Evolutionary conservation across 2,888 invertebrate genomes (phyloP).

Genomic region (Ariolimax columbianus): DNA sequence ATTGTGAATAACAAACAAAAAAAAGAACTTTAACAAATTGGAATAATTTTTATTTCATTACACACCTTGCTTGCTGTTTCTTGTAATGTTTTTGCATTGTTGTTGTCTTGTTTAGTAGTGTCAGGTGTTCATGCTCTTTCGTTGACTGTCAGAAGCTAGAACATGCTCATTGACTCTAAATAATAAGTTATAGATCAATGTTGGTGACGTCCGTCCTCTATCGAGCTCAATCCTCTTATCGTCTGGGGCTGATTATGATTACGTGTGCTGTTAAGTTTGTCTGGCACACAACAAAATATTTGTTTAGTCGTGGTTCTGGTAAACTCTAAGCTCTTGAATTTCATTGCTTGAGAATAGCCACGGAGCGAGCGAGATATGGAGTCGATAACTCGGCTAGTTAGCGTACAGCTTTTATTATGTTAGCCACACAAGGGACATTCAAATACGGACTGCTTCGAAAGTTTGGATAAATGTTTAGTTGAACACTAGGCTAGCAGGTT

Average conservation of each 20-base stretch:
- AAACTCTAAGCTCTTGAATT: background rate
- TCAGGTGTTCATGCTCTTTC: background rate
- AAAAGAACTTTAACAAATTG: too few relatives aligned
- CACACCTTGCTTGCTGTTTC: too few relatives aligned
- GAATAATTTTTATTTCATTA: too few relatives aligned
- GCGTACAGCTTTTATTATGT: background rate
- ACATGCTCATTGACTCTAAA: background rate
- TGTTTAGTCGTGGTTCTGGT: background rate
- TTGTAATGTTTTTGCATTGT: too few relatives aligned
- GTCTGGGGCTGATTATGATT: background rate
- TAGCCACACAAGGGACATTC: too few relatives aligned
- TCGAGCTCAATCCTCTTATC: background rate
- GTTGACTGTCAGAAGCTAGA: background rate
- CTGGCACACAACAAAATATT: conserved; percentile 1
- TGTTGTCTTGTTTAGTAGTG: too few relatives aligned
- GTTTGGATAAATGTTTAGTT: too few relatives aligned
- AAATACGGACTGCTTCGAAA: too few relatives aligned
- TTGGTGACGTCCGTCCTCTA: background rate
- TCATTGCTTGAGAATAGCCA: background rate
- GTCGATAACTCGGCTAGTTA: background rate
- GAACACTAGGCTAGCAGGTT: too few relatives aligned
- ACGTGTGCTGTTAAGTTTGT: background rate
- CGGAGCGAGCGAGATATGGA: background rate
- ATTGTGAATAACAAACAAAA: too few relatives aligned
- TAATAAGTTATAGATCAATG: background rate